phyloP scores from a whole-genome alignment of 2,797 vertebrate genomes.

The Aselliscus stoliczkanus region DNA sequence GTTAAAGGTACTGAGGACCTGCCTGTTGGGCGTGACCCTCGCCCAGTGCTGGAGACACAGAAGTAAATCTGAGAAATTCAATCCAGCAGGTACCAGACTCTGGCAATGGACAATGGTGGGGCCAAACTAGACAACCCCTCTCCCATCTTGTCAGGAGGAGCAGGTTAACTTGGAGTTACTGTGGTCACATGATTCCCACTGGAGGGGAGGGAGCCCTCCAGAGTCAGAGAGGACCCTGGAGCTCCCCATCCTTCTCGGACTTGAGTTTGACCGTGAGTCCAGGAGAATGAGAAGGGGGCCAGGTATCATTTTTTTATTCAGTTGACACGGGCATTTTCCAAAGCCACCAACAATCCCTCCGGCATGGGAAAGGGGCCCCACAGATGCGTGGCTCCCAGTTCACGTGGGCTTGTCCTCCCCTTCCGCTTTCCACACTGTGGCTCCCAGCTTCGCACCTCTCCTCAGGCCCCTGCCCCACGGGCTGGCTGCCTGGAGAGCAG shows the following conservation, averaged over 20 bases:
- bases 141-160: too few relatives aligned
- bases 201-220: neutral
- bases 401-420: neutral
- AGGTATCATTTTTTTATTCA: neutral
- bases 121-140: neutral
- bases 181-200: neutral
- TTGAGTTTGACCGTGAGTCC: neutral
- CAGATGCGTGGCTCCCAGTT: neutral
- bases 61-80: neutral
- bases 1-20: fast-evolving
- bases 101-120: neutral
- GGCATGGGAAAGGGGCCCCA: neutral
- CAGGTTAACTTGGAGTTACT: neutral
- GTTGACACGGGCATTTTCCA: neutral
- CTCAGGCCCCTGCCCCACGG: neutral
- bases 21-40: neutral
- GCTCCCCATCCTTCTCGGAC: neutral
- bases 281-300: neutral
- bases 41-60: neutral
- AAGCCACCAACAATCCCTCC: neutral
- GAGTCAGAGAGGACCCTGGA: neutral
- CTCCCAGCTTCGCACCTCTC: neutral
- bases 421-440: neutral
- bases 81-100: neutral
- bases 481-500: neutral